These are phyloP conservation scores for Schlechtendalia chinensis DNA, from an alignment of 1,140 invertebrate species.

Conservation along the genomic window DNA sequence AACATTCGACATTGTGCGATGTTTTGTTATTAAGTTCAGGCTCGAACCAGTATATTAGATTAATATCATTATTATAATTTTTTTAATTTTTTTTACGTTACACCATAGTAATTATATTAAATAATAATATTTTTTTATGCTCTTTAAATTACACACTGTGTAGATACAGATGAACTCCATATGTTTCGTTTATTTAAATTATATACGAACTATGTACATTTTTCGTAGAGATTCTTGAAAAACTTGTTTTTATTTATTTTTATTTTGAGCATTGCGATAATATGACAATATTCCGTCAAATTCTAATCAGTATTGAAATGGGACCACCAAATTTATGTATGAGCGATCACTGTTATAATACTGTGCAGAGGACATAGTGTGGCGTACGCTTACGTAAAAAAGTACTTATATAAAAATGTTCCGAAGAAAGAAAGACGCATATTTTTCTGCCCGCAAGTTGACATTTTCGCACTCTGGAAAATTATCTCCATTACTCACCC, in stretches of 20 bases:
- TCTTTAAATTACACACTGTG: neutral
- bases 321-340: neutral
- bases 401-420: neutral
- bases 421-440: neutral
- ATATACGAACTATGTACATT: neutral
- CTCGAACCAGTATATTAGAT: too few species aligned
- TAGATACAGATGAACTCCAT: neutral
- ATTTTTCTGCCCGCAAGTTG: neutral
- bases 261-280: neutral
- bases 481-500: neutral
- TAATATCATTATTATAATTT: too few species aligned
- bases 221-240: neutral
- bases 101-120: neutral
- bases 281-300: neutral
- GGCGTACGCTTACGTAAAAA: neutral
- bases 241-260: neutral
- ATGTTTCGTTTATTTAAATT: neutral
- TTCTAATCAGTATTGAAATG: neutral
- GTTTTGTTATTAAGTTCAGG: neutral
- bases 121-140: neutral
- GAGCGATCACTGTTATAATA: neutral
- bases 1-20: neutral
- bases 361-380: neutral
- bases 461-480: neutral
- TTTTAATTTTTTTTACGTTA: too few species aligned